Base-by-base conservation (phyloP, 2,888 invertebrate species). In the Oscheius myriophilus region DNA sequence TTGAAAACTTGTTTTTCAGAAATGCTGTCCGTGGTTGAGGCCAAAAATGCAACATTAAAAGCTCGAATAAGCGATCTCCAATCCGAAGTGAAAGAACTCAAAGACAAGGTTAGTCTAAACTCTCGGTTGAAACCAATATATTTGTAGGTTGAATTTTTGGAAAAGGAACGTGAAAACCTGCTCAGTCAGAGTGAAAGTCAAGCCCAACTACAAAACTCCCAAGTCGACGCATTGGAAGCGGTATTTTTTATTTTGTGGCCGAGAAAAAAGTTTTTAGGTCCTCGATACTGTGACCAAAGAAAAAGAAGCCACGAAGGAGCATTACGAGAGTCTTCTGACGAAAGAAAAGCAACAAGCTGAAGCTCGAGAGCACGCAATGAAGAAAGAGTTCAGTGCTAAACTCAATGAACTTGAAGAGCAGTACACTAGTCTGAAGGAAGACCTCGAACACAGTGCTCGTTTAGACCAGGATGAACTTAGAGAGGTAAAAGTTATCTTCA, bases 101-200 rank as follows among this genome's bases (percentile, higher is more conserved):
- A 84, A 54, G 84, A 82, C 67, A 83, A 84, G 71, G 86, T 86
- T 43, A 26, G 16, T 14, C 25, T n/a, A 6, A 41, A 6, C 14
- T 33, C 9, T 3, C 3, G 33, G 33, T 33, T 9, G 9, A 33
- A n/a, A n/a, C 11, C 18, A 42, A 43, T 25, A 21, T 21, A 18
- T 43, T 45, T 23, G 26, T 61, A 73, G 73, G 72, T 74, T n/a
- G 81, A 82, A 45, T 86, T 86, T 55, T 72, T 86, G 58, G 86
- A 86, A 67, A 86, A 80, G 58, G 86, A 86, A 70, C 70, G 86
- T 14, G 76, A 84, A 52, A 86, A 84, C 53, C 78, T 86, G 23
- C 84, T 83, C 68, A 81, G 83, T 59, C 85, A 87, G 67, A 84
- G 83, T 64, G 85, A 87, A 55, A 80, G 80, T 51, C 87, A 87